A percentile compares a stretch with the other conserved stretches of the same genome.
phyloP scores from a whole-genome alignment of 2,113 vertebrate species.

The Beaufortia kweichowensis region DNA sequence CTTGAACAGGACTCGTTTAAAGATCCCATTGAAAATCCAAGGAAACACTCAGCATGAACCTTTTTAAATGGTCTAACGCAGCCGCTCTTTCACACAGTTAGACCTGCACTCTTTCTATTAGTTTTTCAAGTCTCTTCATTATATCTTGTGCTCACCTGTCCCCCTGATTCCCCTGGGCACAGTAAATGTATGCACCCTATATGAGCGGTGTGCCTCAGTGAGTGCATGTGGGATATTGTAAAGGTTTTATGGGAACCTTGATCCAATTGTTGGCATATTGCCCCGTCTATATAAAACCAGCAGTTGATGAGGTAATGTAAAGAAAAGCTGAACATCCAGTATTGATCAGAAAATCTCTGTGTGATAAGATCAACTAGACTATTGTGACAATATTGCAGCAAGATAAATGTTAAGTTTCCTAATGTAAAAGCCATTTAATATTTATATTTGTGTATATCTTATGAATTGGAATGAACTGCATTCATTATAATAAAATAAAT shows the following conservation, averaged over 20 bases:
- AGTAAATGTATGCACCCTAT: slow-evolving; percentile 31
- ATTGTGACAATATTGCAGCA: not conserved
- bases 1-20: not conserved
- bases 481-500: not conserved
- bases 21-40: not conserved
- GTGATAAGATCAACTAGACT: not conserved
- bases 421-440: not conserved
- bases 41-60: not conserved
- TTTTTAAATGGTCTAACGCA: not conserved
- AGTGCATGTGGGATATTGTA: slow-evolving; percentile 25
- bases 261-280: slow-evolving; percentile 46
- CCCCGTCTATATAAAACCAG: slow-evolving; percentile 43
- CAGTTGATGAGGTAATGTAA: slow-evolving; percentile 34
- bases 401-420: not conserved
- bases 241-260: slow-evolving; percentile 42
- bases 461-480: not conserved
- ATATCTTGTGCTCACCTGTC: not conserved
- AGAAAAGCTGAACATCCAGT: slow-evolving; percentile 20
- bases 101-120: not conserved
- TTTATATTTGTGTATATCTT: not conserved
- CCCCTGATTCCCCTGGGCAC: not conserved
- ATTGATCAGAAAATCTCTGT: slow-evolving; percentile 25
- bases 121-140: not conserved
- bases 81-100: not conserved
- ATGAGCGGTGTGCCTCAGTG: not conserved